Percentiles rank a stretch among this genome's conserved stretches.
These are phyloP conservation scores for Peromyscus aztecus DNA, from an alignment of 2,797 vertebrate species.

Conservation along the genomic window DNA sequence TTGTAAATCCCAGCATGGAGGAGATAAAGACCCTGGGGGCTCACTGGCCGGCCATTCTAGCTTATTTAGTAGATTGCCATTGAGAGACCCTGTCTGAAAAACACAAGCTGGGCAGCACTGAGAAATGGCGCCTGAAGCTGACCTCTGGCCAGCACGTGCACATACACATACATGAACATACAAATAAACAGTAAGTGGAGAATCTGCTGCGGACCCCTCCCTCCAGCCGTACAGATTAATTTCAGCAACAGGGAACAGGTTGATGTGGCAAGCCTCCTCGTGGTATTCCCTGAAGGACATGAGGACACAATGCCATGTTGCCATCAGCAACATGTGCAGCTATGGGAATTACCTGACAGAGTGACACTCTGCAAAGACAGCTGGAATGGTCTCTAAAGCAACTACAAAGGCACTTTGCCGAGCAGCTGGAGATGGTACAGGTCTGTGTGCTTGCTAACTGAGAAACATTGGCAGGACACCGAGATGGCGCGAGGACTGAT, in stretches of 20 bases:
- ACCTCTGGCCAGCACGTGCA: too few species aligned
- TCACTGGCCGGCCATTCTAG: background rate
- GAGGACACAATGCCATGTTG: background rate
- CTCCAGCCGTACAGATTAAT: background rate
- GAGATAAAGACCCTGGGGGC: background rate
- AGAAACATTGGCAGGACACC: background rate
- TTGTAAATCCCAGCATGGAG: background rate
- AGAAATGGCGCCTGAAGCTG: background rate
- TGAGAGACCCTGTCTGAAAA: background rate
- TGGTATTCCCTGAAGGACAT: background rate
- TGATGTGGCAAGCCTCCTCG: rapidly evolving
- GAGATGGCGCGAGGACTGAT: background rate
- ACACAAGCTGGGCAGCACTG: background rate
- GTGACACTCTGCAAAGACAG: background rate
- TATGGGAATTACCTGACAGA: background rate
- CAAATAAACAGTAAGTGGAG: background rate
- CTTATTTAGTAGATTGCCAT: background rate
- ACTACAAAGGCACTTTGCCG: background rate
- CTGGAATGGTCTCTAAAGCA: background rate
- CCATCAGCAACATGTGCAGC: background rate
- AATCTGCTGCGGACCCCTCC: background rate
- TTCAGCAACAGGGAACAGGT: background rate
- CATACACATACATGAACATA: background rate
- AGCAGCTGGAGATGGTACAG: background rate
- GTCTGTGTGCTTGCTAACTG: background rate